Evolutionary conservation across 2,888 invertebrate species (phyloP).

Genomic region (Limnephilus auricula): DNA sequence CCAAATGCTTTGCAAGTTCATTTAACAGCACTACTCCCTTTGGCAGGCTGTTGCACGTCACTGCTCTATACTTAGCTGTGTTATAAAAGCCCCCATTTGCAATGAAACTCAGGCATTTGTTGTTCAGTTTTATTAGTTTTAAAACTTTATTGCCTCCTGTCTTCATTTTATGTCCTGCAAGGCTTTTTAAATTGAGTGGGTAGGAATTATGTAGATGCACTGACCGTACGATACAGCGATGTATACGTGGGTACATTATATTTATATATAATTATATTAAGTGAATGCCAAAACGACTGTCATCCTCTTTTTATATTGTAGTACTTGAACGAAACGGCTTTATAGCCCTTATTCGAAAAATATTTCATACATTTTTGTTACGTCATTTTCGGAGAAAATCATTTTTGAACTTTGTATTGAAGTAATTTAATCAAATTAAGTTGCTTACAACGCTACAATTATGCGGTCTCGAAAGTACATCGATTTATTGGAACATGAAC

Average conservation of each 20-base stretch:
- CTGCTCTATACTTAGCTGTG: neutral
- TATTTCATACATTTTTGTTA: neutral
- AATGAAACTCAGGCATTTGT: neutral
- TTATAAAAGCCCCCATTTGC: neutral
- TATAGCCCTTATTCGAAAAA: neutral
- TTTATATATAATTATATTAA: too few relatives aligned
- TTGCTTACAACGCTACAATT: neutral
- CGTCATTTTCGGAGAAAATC: neutral
- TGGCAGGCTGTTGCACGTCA: neutral
- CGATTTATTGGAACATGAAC: neutral
- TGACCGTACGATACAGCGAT: too few relatives aligned
- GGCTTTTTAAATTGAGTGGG: neutral
- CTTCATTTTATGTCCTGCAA: neutral
- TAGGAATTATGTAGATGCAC: too few relatives aligned
- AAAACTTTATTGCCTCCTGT: neutral
- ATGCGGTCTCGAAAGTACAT: neutral
- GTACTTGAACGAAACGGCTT: too few relatives aligned
- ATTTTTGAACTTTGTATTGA: neutral
- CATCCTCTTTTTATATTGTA: too few relatives aligned
- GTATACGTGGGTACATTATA: too few relatives aligned
- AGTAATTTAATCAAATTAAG: neutral
- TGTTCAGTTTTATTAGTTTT: neutral
- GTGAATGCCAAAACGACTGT: too few relatives aligned
- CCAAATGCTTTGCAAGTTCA: too few relatives aligned
- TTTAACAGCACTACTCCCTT: too few relatives aligned